Percentiles rank a stretch among this genome's conserved stretches.
These are phyloP conservation scores for Amyelois transitella DNA, from an alignment of 1,140 invertebrate species.

Conservation along the genomic window DNA sequence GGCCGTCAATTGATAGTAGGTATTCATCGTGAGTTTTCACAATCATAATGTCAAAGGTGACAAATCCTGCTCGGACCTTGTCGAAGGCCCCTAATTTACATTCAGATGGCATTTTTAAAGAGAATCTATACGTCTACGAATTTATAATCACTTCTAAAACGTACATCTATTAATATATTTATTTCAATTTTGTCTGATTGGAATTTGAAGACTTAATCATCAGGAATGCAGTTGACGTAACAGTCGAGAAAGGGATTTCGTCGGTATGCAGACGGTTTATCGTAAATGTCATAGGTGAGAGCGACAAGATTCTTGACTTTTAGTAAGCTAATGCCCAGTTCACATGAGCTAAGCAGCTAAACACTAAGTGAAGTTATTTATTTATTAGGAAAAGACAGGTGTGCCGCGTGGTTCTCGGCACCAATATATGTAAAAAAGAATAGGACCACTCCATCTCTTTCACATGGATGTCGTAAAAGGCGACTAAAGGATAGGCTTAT, in stretches of 20 bases:
- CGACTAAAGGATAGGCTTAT: no score
- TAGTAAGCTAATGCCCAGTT: background rate
- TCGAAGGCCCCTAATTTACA: constrained; percentile 21
- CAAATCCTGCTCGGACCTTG: constrained; percentile 27
- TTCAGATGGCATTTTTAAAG: background rate
- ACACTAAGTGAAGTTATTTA: no score
- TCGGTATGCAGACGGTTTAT: background rate
- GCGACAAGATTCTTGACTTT: constrained; percentile 25
- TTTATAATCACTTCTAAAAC: background rate
- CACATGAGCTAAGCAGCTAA: background rate
- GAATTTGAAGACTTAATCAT: background rate
- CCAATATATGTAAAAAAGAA: no score
- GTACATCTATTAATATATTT: background rate
- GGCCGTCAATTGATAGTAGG: no score
- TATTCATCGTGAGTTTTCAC: background rate
- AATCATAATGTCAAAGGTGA: constrained; percentile 47
- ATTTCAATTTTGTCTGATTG: no score
- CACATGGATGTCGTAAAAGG: no score
- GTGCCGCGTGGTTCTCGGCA: no score
- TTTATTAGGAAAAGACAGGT: no score
- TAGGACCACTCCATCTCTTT: no score
- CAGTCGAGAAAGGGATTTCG: background rate
- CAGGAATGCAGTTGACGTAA: background rate
- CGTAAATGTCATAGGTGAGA: constrained; percentile 17
- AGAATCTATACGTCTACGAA: no score